Conservation (phyloP, 1,140 invertebrate species). For the Solenopsis invicta region DNA sequence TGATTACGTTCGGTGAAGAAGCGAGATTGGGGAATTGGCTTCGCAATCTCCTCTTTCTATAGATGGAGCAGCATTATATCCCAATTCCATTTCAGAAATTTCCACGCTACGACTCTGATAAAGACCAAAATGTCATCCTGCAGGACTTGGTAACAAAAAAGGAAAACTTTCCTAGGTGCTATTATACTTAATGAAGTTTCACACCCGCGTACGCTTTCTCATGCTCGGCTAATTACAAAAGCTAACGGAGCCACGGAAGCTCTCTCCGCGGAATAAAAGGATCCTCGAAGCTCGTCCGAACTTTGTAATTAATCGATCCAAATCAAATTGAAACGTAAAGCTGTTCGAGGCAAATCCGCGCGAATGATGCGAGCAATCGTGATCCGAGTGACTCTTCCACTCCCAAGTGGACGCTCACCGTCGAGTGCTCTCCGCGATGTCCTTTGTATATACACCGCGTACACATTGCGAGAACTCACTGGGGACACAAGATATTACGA, state of each 20-base stretch:
- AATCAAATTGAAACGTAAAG: background rate
- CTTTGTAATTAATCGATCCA: constrained; percentile 16
- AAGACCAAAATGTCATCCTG: constrained; percentile 16
- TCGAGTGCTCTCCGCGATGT: background rate
- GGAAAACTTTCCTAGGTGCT: background rate
- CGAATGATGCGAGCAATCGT: constrained; percentile 42
- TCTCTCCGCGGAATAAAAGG: constrained; percentile 1
- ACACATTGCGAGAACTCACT: constrained; percentile 28
- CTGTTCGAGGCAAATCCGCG: background rate
- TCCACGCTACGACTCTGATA: background rate
- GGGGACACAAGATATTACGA: background rate
- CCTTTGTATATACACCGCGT: constrained; percentile 12
- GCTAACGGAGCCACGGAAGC: background rate
- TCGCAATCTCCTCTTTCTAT: background rate
- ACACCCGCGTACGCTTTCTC: background rate
- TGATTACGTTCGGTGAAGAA: background rate
- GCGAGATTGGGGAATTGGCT: background rate
- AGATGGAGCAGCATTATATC: background rate
- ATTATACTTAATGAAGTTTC: constrained; percentile 19
- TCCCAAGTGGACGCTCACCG: constrained; percentile 28
- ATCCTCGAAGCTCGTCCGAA: background rate
- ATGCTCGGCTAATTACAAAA: constrained; percentile 32
- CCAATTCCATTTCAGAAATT: constrained; percentile 20
- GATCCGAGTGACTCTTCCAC: background rate
- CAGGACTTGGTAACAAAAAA: background rate